Conservation (phyloP, 2,888 invertebrate species). For the Cryptosula pallasiana region DNA sequence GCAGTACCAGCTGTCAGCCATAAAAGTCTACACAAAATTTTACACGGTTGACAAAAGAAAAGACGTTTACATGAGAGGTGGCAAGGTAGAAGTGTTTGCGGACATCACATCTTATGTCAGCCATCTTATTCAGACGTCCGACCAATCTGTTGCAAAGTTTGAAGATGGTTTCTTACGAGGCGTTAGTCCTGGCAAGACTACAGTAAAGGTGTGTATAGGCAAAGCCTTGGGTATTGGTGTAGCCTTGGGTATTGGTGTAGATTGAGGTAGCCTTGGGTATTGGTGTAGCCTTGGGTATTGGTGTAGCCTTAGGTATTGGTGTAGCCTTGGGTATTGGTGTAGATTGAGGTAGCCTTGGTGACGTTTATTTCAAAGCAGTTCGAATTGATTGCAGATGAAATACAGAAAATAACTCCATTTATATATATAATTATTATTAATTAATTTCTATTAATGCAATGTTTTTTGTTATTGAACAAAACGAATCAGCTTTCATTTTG, state of each 20-base stretch:
- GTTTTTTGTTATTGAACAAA: no score
- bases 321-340: no score
- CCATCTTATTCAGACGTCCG: slow-evolving; percentile 8
- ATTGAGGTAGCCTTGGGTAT: no score
- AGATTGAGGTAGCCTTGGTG: no score
- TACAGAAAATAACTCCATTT: background rate
- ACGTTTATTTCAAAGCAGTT: no score
- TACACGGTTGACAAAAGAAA: background rate
- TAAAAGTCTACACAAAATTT: slow-evolving; percentile 6
- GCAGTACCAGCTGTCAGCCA: background rate
- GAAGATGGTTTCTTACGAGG: background rate
- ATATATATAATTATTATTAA: no score
- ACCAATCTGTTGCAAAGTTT: background rate
- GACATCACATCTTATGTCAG: slow-evolving; percentile 3
- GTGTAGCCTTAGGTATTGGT: no score
- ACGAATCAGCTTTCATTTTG: no score
- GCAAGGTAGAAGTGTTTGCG: slow-evolving; percentile 17
- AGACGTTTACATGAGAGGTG: slow-evolving; percentile 22
- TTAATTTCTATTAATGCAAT: no score
- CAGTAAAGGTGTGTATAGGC: background rate
- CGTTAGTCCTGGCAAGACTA: slow-evolving; percentile 4
- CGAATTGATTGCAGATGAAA: background rate
- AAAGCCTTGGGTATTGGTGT: no score
- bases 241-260: no score
- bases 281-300: no score